phyloP scores from a whole-genome alignment of 1,140 invertebrate species.

The Aphelinus certus region DNA sequence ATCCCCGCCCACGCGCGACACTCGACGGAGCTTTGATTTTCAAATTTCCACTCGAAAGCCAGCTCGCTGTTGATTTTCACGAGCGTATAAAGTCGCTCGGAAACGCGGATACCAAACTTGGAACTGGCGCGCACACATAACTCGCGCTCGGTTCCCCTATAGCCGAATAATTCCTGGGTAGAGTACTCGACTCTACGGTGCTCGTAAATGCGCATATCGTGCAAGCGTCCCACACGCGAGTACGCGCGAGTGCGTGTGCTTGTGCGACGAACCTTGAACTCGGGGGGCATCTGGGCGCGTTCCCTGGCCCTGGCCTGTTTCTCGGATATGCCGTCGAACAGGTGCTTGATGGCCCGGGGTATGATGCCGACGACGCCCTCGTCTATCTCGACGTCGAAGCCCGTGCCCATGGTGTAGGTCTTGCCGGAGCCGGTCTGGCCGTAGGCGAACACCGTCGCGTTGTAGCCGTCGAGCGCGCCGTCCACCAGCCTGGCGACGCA shows the following conservation, averaged over 20 bases:
- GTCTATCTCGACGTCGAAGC: slow-evolving; percentile 85
- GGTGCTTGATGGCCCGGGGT: slow-evolving; percentile 89
- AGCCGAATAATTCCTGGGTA: no score
- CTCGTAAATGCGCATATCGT: no score
- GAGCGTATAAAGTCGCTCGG: no score
- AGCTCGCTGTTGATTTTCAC: no score
- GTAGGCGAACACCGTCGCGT: slow-evolving; percentile 96
- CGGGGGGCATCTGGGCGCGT: slow-evolving; percentile 73
- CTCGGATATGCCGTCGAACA: slow-evolving; percentile 85
- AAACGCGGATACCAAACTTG: no score
- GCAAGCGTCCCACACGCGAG: no score
- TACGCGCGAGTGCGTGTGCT: not conserved
- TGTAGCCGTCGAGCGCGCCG: slow-evolving; percentile 90
- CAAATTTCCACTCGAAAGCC: no score
- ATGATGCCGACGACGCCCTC: slow-evolving; percentile 82
- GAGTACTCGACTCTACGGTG: no score
- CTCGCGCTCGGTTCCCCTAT: no score
- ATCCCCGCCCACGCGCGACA: no score
- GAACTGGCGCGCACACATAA: no score
- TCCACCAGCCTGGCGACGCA: slow-evolving; percentile 88
- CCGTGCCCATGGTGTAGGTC: slow-evolving; percentile 99
- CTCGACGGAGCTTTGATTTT: no score
- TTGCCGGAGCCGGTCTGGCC: slow-evolving; percentile 98
- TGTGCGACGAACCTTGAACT: slow-evolving; percentile 66
- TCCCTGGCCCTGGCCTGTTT: slow-evolving; percentile 71